Evolutionary conservation across 1,140 invertebrate genomes (phyloP), one percentile per base, ranked within the genome.

Genomic region (Cheumatopsyche charites): DNA sequence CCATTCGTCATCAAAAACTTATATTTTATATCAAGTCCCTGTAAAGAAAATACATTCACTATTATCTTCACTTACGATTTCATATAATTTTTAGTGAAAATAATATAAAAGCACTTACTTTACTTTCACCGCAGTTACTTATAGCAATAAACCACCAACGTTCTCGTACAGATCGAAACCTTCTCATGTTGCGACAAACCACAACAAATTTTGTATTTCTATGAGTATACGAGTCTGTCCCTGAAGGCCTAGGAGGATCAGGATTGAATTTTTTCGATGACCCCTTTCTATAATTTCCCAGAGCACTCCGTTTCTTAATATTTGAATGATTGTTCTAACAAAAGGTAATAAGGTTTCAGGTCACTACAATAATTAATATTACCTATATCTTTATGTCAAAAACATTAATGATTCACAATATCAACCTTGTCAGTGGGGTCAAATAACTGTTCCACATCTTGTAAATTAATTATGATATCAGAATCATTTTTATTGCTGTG

Each of bases 1-100:
- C 91, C 93, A 82, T 97, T 97, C 0, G 92, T 95, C 91, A 96
- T 87, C 62, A 88, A 80, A 71, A 94, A 87, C 70, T 86, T 84
- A 77, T 93, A 94, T 49, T 85, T 86, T 0, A 93, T 77, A 75
- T 90, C 86, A 58, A 93, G 80, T 6, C 91, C 91, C 87, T 90
- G 77, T 19, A 83, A 82, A 76, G 3, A 71, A 25, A 47, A 47
- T 65, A 36, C 3, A 55, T 66, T n/a, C n/a, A n/a, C n/a, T n/a
- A n/a, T n/a, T n/a, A n/a, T n/a, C n/a, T n/a, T n/a, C n/a, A 71
- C 29, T 12, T 66, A 45, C n/a, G 7, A 47, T 69, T n/a, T n/a
- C n/a, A n/a, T n/a, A n/a, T n/a, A n/a, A n/a, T n/a, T n/a, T n/a
- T n/a, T 58, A 1, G 1, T 45, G 13, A n/a, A 49, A 47, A 7